Evolutionary conservation across 2,888 invertebrate species (phyloP).

Genomic region (Acrobasis consociella): DNA sequence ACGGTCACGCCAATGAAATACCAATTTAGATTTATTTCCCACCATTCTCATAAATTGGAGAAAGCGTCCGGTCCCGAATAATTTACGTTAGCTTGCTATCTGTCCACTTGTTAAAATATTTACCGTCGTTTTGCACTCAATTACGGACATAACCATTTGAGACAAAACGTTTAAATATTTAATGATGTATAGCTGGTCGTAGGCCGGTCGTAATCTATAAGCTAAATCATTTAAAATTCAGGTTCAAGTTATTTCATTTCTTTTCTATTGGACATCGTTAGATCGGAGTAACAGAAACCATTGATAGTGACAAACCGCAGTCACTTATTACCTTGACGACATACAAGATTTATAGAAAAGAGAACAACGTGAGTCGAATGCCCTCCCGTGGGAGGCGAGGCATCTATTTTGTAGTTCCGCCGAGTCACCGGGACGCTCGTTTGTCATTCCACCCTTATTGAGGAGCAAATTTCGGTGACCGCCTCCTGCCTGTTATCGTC

Average conservation of each 20-base stretch:
- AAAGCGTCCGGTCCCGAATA: constrained; percentile 48
- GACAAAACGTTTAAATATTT: no score
- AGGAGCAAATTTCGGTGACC: constrained; percentile 60
- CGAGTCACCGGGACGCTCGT: constrained; percentile 61
- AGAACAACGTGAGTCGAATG: constrained; percentile 40
- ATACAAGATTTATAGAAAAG: constrained; percentile 45
- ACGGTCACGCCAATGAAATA: no score
- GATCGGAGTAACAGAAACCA: not conserved
- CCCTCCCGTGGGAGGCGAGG: constrained; percentile 34
- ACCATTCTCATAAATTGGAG: constrained; percentile 55
- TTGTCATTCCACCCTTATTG: constrained; percentile 66
- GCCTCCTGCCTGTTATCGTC: constrained; percentile 54
- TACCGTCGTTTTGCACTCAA: no score
- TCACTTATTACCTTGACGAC: constrained; percentile 9
- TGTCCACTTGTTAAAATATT: constrained; percentile 29
- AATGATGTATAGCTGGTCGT: no score
- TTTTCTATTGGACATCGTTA: no score
- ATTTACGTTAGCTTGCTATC: constrained; percentile 41
- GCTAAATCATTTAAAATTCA: no score
- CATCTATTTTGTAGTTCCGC: constrained; percentile 60
- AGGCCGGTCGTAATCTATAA: no score
- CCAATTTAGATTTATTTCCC: constrained; percentile 43
- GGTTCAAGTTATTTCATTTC: no score
- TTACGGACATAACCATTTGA: not conserved
- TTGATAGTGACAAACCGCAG: constrained; percentile 12